These are phyloP conservation scores for Drosophila baimaii DNA, from an alignment of 1,140 invertebrate species.

Conservation along the genomic window DNA sequence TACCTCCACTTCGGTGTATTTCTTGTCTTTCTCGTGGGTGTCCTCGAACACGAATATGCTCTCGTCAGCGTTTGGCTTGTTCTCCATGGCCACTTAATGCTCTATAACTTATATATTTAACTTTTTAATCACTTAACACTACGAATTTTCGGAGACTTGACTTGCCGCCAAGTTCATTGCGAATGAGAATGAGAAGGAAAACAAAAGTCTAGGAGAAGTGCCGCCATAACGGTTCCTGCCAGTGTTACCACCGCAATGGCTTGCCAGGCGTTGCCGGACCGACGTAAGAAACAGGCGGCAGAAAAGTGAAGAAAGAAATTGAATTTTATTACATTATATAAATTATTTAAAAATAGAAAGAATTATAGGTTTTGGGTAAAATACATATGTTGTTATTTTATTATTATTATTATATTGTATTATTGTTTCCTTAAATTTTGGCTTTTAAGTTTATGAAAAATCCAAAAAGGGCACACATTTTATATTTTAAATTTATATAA, in stretches of 20 bases:
- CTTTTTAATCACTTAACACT: not conserved
- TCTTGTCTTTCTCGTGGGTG: slow-evolving; percentile 8
- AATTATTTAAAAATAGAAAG: not conserved
- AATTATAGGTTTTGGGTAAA: no score
- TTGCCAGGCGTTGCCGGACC: slow-evolving; percentile 1
- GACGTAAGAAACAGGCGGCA: no score
- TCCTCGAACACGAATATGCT: slow-evolving; percentile 33
- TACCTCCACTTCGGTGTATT: slow-evolving; percentile 43
- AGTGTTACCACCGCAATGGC: slow-evolving; percentile 2
- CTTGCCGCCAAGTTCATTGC: not conserved
- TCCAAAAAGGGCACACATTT: no score
- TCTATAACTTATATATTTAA: not conserved
- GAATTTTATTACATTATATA: not conserved
- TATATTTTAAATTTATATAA: no score
- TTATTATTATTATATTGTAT: no score
- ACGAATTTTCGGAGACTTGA: not conserved
- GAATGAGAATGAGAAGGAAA: slow-evolving; percentile 23
- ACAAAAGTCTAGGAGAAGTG: slow-evolving; percentile 24
- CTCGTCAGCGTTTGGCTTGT: slow-evolving; percentile 12
- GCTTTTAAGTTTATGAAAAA: no score
- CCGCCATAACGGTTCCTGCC: slow-evolving; percentile 19
- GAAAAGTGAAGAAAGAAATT: not conserved
- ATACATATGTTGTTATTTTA: no score
- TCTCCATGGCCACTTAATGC: slow-evolving; percentile 21
- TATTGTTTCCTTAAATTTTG: no score